Conservation (phyloP, 37 sponge, comb jelly and placozoan species). For the Halisarca cf. caerulea region DNA sequence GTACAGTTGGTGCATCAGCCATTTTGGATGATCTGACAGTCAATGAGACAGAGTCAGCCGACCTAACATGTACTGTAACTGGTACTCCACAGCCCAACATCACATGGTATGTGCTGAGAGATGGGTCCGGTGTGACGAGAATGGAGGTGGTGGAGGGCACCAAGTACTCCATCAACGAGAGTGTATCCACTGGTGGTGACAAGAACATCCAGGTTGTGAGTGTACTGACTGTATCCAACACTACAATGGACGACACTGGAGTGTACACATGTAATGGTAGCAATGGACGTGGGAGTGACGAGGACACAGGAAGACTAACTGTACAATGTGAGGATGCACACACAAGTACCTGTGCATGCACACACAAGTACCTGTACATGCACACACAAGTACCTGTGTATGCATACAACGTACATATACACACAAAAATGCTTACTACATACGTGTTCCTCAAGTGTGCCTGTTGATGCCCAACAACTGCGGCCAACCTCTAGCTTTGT, state of each 20-base stretch:
- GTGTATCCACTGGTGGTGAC: no score
- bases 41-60: not conserved
- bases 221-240: not conserved
- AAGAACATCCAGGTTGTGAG: not conserved
- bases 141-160: not conserved
- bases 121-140: not conserved
- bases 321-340: constrained; percentile 10
- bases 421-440: no score
- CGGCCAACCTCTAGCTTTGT: no score
- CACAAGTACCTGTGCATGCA: not conserved
- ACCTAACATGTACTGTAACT: constrained; percentile 31
- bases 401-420: no score
- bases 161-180: not conserved
- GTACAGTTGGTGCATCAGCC: not conserved
- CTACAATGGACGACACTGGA: constrained; percentile 4
- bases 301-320: not conserved
- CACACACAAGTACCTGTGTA: no score
- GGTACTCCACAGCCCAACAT: constrained; percentile 50
- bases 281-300: not conserved
- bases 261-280: constrained; percentile 1
- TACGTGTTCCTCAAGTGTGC: no score
- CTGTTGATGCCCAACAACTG: no score
- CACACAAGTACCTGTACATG: not conserved
- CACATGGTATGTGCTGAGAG: constrained; percentile 24
- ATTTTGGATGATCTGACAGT: not conserved